A percentile compares a stretch with the other conserved stretches of the same genome.
Conservation (phyloP, 2,113 vertebrate genomes). For the Cynocephalus volans region DNA sequence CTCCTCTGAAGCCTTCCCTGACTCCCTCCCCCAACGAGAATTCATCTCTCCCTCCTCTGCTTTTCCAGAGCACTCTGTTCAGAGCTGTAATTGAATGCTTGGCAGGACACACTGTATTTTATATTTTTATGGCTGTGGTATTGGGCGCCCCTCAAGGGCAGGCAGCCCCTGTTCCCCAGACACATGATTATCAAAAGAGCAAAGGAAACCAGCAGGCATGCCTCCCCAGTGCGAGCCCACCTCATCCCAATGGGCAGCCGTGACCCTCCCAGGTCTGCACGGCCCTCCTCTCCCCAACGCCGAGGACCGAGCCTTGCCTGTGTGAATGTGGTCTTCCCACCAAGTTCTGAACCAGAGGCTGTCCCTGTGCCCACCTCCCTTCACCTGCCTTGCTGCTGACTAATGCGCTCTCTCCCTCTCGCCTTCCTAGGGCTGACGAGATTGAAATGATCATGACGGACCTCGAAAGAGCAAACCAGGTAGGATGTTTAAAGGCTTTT, state of each 20-base stretch:
- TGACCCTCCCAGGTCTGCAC: background rate
- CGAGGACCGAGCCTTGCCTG: background rate
- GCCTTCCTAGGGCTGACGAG: constrained; percentile 94
- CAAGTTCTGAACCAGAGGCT: background rate
- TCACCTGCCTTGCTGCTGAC: background rate
- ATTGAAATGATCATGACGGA: constrained; percentile 99
- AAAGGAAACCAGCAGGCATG: too few relatives aligned
- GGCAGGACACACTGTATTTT: background rate
- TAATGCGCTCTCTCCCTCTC: constrained; percentile 71
- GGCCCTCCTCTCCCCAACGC: background rate
- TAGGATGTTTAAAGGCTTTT: constrained; percentile 84
- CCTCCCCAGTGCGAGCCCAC: background rate
- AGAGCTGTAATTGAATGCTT: background rate
- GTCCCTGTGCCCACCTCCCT: background rate
- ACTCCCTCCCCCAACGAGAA: background rate
- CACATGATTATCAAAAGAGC: background rate
- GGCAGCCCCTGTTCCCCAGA: background rate
- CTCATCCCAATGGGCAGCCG: background rate
- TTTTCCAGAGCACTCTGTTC: background rate
- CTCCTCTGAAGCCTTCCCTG: background rate
- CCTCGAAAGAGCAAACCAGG: constrained; percentile 99
- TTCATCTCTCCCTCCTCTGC: background rate
- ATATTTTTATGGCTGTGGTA: background rate
- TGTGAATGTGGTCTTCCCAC: background rate
- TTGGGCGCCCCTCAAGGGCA: background rate